Conservation (phyloP, 1,140 invertebrate genomes). For the Drosophila leontia region DNA sequence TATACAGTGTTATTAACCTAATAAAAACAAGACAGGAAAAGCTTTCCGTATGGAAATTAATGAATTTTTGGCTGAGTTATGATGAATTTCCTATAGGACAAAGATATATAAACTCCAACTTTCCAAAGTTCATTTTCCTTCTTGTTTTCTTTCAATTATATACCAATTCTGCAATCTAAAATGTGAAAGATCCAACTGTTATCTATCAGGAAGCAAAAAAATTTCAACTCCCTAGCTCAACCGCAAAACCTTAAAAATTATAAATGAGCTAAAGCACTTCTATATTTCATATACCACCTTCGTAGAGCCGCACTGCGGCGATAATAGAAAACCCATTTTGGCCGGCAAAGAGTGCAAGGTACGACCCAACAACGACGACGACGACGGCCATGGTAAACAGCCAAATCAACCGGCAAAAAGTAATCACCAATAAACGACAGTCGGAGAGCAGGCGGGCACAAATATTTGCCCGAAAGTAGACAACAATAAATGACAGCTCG, state of each 20-base stretch:
- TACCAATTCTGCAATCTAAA: neutral
- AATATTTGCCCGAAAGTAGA: constrained; percentile 60
- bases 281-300: neutral
- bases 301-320: constrained; percentile 11
- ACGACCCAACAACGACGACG: neutral
- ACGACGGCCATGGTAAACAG: constrained; percentile 29
- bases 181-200: neutral
- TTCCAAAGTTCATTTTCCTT: no score
- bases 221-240: neutral
- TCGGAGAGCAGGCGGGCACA: constrained; percentile 44
- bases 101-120: no score
- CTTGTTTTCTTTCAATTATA: neutral
- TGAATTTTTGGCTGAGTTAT: no score
- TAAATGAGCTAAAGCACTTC: neutral
- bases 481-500: constrained; percentile 56
- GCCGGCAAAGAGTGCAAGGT: constrained; percentile 11
- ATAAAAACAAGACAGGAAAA: no score
- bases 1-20: no score
- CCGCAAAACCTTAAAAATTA: constrained; percentile 6
- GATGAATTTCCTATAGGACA: no score
- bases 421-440: constrained; percentile 57
- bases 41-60: no score
- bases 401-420: constrained; percentile 47
- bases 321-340: constrained; percentile 40
- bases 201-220: neutral